phyloP scores from a whole-genome alignment of 2,113 vertebrate species.

The Callocephalon fimbriatum region DNA sequence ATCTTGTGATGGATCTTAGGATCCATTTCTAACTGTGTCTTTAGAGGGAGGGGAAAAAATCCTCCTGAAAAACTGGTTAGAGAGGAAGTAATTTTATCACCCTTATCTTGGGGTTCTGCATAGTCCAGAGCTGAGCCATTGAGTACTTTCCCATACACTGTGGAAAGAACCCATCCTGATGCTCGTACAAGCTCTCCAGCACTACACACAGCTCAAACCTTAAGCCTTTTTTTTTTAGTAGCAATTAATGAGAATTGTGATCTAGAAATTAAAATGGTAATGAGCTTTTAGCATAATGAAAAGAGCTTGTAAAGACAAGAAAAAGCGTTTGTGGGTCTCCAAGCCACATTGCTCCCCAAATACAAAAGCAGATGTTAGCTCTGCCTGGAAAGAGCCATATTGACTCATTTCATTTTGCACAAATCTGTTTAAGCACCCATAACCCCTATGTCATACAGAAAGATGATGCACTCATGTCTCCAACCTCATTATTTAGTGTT shows the following conservation, averaged over 20 bases:
- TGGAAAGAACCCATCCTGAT: background rate
- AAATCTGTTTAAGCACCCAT: background rate
- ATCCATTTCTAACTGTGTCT: background rate
- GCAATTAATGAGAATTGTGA: background rate
- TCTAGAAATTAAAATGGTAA: constrained; percentile 38
- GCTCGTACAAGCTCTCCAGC: background rate
- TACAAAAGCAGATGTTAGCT: background rate
- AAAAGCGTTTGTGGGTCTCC: constrained; percentile 12
- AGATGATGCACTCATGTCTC: background rate
- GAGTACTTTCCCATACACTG: background rate
- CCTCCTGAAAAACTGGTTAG: background rate
- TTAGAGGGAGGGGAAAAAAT: background rate
- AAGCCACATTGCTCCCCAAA: background rate
- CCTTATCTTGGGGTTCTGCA: background rate
- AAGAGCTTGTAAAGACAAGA: background rate
- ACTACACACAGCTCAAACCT: background rate
- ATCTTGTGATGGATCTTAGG: background rate
- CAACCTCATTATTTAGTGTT: background rate
- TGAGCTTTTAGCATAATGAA: constrained; percentile 22
- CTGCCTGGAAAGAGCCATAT: background rate
- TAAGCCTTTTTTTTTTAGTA: background rate
- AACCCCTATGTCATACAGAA: background rate
- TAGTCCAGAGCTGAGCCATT: background rate
- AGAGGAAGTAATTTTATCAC: background rate
- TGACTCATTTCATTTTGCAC: background rate